Conservation (phyloP, 2,113 vertebrate species). For the Reinhardtius hippoglossoides region DNA sequence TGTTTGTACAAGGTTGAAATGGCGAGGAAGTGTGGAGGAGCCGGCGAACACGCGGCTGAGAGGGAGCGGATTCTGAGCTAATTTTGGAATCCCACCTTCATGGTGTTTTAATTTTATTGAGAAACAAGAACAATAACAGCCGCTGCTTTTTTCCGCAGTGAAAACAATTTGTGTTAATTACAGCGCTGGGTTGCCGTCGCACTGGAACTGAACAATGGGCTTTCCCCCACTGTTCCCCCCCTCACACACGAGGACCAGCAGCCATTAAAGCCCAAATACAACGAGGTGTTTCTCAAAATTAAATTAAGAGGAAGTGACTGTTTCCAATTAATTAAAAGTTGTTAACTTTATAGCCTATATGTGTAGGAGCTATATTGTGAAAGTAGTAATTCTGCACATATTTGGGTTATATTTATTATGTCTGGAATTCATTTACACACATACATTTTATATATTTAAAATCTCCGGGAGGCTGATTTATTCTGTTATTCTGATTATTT, state of each 20-base stretch:
- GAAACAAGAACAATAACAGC: slow-evolving; percentile 12
- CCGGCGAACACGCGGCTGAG: too few relatives aligned
- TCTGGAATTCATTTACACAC: too few relatives aligned
- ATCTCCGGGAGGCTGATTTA: too few relatives aligned
- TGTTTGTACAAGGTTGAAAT: slow-evolving; percentile 6
- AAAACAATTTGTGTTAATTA: slow-evolving; percentile 11
- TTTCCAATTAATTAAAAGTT: too few relatives aligned
- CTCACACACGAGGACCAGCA: neutral
- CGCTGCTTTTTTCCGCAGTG: neutral
- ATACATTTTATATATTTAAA: too few relatives aligned
- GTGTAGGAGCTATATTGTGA: too few relatives aligned
- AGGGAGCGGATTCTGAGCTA: neutral
- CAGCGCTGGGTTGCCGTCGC: neutral
- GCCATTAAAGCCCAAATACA: neutral
- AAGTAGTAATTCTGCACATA: too few relatives aligned
- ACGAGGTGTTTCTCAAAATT: neutral
- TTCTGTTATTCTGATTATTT: too few relatives aligned
- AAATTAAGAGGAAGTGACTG: neutral
- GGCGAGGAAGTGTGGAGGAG: neutral
- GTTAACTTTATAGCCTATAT: too few relatives aligned
- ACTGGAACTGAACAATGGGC: neutral
- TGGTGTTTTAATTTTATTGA: neutral
- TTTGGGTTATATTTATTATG: too few relatives aligned
- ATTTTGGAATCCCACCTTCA: neutral
- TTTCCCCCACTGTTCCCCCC: neutral